A percentile compares a stretch with the other conserved stretches of the same genome.
Evolutionary conservation across 35 echinoderm and acorn worm species (phyloP).

Genomic region (Ophiothrix spiculata): DNA sequence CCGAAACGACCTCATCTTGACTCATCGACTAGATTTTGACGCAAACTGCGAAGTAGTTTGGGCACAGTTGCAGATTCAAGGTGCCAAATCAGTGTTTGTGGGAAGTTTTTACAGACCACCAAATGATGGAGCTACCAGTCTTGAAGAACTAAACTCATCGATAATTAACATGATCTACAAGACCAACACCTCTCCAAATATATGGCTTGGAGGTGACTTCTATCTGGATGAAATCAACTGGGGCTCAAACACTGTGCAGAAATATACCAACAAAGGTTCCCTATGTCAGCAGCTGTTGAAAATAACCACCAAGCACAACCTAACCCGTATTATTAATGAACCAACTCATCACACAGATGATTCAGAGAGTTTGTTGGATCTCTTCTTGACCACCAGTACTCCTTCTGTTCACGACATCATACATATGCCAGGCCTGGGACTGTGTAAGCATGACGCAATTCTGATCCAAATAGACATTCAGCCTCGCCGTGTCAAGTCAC

Average conservation of each 20-base stretch:
- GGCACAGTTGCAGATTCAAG: conserved; percentile 37
- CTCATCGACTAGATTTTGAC: conserved; percentile 23
- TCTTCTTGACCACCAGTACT: conserved; percentile 16
- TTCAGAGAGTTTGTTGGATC: not conserved
- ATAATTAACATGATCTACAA: not conserved
- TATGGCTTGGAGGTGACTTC: conserved; percentile 29
- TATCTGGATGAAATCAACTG: conserved; percentile 30
- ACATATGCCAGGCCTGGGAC: conserved; percentile 44
- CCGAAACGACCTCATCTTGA: conserved; percentile 19
- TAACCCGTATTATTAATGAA: not conserved
- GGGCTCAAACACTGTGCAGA: conserved; percentile 2
- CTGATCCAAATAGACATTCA: conserved; percentile 11
- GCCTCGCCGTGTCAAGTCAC: not conserved
- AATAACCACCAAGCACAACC: not conserved
- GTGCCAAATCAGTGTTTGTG: conserved; percentile 35
- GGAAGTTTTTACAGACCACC: conserved; percentile 39
- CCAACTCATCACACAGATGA: conserved; percentile 21
- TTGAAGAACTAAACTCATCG: conserved; percentile 18
- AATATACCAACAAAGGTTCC: conserved; percentile 15
- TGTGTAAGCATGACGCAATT: conserved; percentile 43
- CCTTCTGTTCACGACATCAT: conserved; percentile 14
- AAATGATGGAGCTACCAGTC: conserved; percentile 31
- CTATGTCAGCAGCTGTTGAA: conserved; percentile 35
- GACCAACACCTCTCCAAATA: conserved; percentile 16
- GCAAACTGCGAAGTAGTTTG: conserved; percentile 23